These are phyloP conservation scores for Tyria jacobaeae DNA, from an alignment of 2,888 invertebrate genomes.

Conservation along the genomic window DNA sequence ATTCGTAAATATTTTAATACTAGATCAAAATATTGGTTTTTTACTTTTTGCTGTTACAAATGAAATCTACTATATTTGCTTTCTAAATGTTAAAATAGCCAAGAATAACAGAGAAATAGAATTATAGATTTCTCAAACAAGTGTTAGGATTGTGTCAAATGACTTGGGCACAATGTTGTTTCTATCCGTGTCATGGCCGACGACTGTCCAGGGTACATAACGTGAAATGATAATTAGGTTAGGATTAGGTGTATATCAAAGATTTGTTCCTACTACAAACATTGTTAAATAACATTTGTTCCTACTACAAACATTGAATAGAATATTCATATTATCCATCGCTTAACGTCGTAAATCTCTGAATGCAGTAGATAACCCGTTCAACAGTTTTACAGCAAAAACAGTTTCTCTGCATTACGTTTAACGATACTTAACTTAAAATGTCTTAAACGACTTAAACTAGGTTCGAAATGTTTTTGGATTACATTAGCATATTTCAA, in stretches of 20 bases:
- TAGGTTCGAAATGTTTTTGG: too few species aligned
- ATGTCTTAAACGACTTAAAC: constrained; percentile 30
- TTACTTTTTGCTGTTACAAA: background rate
- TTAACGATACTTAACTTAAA: constrained; percentile 31
- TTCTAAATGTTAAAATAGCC: constrained; percentile 31
- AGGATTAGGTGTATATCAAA: constrained; percentile 30
- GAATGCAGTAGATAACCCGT: constrained; percentile 21
- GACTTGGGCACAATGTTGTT: constrained; percentile 19
- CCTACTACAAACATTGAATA: too few species aligned
- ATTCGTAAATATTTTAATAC: constrained; percentile 30
- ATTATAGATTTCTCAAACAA: constrained; percentile 9
- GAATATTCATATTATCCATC: too few species aligned
- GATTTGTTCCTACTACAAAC: too few species aligned
- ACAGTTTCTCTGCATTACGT: constrained; percentile 35
- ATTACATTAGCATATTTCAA: too few species aligned
- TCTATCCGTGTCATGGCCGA: constrained; percentile 38
- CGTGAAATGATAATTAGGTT: constrained; percentile 28
- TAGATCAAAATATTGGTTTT: background rate
- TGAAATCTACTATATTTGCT: background rate
- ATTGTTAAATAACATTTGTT: too few species aligned
- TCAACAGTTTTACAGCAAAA: constrained; percentile 32
- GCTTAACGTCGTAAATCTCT: constrained; percentile 17
- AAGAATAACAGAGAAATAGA: constrained; percentile 12
- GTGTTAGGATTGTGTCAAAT: constrained; percentile 17
- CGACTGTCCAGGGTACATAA: constrained; percentile 32